Conservation (phyloP, 2,797 vertebrate genomes). For the Gymnoscopelus braueri region DNA sequence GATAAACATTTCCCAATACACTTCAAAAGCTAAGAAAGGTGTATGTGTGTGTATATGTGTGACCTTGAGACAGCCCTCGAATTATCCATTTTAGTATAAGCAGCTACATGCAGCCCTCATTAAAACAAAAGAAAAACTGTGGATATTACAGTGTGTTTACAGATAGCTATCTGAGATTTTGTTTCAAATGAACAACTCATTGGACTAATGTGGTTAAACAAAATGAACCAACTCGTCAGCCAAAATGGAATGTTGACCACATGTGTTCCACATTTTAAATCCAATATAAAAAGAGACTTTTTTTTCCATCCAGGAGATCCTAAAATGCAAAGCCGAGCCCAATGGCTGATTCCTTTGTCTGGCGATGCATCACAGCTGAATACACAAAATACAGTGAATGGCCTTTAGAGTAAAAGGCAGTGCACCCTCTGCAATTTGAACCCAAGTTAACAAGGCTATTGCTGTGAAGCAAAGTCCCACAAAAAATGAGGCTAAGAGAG, state of each 20-base stretch:
- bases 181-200: neutral
- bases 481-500: slow-evolving; percentile 45
- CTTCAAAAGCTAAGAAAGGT: slow-evolving; percentile 45
- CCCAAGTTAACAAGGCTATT: slow-evolving; percentile 17
- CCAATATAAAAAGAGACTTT: slow-evolving; percentile 12
- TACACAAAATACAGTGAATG: neutral
- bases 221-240: neutral
- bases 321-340: slow-evolving; percentile 34
- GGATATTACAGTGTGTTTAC: slow-evolving; percentile 10
- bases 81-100: slow-evolving; percentile 47
- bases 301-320: neutral
- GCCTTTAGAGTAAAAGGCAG: slow-evolving; percentile 23
- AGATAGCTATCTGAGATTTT: slow-evolving; percentile 6
- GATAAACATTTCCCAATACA: slow-evolving; percentile 48
- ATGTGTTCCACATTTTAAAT: neutral
- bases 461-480: slow-evolving; percentile 15
- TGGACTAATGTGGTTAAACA: neutral
- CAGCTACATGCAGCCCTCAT: slow-evolving; percentile 8
- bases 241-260: neutral
- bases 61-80: slow-evolving; percentile 43
- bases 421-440: slow-evolving; percentile 37
- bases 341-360: neutral
- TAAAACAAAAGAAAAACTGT: neutral
- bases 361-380: slow-evolving; percentile 34
- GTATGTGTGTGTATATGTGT: slow-evolving; percentile 13